Evolutionary conservation across 1,140 invertebrate species (phyloP), one percentile per base, ranked within the genome.

Genomic region (Eriosoma lanigerum): DNA sequence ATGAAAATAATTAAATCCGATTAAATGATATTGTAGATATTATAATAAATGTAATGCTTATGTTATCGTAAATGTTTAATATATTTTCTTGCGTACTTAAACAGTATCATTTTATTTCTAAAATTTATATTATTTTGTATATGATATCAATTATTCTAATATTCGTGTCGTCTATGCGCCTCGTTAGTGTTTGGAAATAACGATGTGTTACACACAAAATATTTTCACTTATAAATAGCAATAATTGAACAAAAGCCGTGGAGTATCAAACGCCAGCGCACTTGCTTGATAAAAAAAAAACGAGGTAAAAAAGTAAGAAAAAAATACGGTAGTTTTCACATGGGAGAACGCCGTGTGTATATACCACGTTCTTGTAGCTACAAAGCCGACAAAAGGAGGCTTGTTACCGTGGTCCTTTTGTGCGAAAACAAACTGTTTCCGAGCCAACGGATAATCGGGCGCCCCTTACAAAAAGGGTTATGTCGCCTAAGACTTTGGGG

Each of bases 371-470:
- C 17, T 50, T 29, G 21, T 12, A 58, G 21, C 26, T 72, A 72
- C 48, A 72, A 72, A 52, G 46, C 32, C 56, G 75, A 78, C 75
- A 78, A 78, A 78, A 62, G 72, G 72, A 56, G 56, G 56, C 56
- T 78, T 78, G 75, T 78, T 62, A 78, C 38, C 13, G n/a, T 21
- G 32, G 38, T 78, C 54, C 54, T 58, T 62, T 78, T 78, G 54
- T 78, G 21, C 75, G 75, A 78, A 58, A 62, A 46, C 75, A 46
- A 78, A 78, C 75, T 52, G 75, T 78, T 78, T 78, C 75, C 75
- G 75, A 78, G 38, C 75, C 75, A 78, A 78, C 75, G 56, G 56
- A 56, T 78, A 78, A 78, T 78, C 75, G 75, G 29, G 29, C 56
- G 44, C 50, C 54, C 54, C 38, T 46, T 21, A 0, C 12, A 46